Evolutionary conservation across 2,797 vertebrate genomes (phyloP).

Genomic region (Anguilla pacifica): DNA sequence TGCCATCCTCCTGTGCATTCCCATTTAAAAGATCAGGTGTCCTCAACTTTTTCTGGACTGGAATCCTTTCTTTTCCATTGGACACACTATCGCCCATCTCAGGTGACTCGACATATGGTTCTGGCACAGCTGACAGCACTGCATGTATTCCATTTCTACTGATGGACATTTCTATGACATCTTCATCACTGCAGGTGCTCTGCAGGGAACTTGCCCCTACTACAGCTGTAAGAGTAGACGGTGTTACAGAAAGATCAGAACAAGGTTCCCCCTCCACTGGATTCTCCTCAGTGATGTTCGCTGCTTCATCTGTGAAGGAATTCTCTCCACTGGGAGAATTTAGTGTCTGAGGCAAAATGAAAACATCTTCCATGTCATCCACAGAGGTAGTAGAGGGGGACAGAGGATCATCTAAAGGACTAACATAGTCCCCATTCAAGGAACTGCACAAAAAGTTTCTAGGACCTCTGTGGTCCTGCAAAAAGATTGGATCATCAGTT

Average conservation of each 20-base stretch:
- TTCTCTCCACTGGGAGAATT: conserved; percentile 60
- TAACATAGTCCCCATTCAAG: conserved; percentile 61
- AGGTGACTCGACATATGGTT: conserved; percentile 31
- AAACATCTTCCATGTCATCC: conserved; percentile 61
- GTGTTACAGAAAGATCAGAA: conserved; percentile 33
- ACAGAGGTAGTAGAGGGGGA: conserved; percentile 68
- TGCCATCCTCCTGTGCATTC: conserved; percentile 49
- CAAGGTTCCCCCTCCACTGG: conserved; percentile 33
- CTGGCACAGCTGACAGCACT: conserved; percentile 20
- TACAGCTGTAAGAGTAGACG: conserved; percentile 20
- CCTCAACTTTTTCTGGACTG: conserved; percentile 42
- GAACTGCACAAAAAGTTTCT: conserved; percentile 48
- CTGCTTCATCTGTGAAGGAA: conserved; percentile 42
- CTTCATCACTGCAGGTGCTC: conserved; percentile 22
- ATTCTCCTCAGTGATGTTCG: conserved; percentile 40
- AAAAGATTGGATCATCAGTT: conserved; percentile 48
- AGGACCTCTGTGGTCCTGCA: conserved; percentile 36
- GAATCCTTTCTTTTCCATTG: conserved; percentile 42
- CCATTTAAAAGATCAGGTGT: conserved; percentile 56
- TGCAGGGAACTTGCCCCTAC: conserved; percentile 30
- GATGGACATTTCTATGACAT: conserved; percentile 39
- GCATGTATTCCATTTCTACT: conserved; percentile 39
- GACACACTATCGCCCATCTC: conserved; percentile 54
- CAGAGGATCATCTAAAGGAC: conserved; percentile 67
- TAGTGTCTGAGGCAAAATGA: conserved; percentile 66